Conservation (phyloP, 2,888 invertebrate genomes). For the Heliconius aoede region DNA sequence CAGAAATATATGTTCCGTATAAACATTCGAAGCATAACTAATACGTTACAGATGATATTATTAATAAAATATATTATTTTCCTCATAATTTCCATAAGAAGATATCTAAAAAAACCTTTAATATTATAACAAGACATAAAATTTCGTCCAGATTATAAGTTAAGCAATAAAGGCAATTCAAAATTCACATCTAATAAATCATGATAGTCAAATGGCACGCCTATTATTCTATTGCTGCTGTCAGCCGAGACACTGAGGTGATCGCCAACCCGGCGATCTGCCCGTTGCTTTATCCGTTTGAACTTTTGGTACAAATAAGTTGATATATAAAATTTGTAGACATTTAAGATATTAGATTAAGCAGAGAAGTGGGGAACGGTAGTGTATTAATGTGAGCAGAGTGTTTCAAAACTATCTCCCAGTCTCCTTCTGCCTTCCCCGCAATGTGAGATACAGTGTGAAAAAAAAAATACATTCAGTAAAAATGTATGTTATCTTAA, state of each 20-base stretch:
- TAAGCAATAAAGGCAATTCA: slow-evolving; percentile 6
- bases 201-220: slow-evolving; percentile 59
- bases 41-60: too few species aligned
- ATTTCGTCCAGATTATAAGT: not conserved
- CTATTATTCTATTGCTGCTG: slow-evolving; percentile 68
- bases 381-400: not conserved
- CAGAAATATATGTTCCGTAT: too few species aligned
- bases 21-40: too few species aligned
- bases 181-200: slow-evolving; percentile 46
- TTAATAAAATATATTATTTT: too few species aligned
- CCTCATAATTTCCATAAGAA: not conserved
- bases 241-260: slow-evolving; percentile 43
- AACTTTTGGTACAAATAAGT: not conserved
- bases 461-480: not conserved
- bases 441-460: too few species aligned
- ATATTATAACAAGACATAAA: not conserved
- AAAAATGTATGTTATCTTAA: not conserved
- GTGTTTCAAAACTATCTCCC: not conserved
- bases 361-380: not conserved
- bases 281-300: slow-evolving; percentile 38
- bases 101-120: not conserved
- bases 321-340: too few species aligned
- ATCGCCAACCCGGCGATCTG: slow-evolving; percentile 25
- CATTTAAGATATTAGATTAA: too few species aligned
- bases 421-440: too few species aligned